Base-by-base conservation (phyloP, 2,113 vertebrate species). In the Apodemus sylvaticus region DNA sequence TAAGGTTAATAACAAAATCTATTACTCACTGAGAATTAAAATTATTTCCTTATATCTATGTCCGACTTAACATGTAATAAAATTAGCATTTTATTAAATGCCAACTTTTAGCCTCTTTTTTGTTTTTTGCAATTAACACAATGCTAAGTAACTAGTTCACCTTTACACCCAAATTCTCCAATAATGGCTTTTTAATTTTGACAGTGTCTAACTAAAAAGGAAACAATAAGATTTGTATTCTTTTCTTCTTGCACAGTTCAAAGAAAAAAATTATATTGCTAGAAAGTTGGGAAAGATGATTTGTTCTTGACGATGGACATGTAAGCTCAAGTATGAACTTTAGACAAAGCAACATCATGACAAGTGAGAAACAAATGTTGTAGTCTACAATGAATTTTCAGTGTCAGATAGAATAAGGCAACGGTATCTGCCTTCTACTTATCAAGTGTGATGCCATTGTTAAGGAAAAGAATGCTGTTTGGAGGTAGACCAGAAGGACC, bases 291-390 rank as follows among this genome's bases (percentile, higher is more conserved):
- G 68, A 91, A 91, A 91, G n/a, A 78, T 62, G 55, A 91, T 85
- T 87, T 96, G 58, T 96, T 92, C 68, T 93, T 85, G n/a, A 89
- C 95, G 94, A 74, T 26, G 89, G 76, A 85, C 60, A 86, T 14
- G 17, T 74, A 90, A 95, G 74, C 73, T 89, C 93, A 97, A 78
- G 14, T 89, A 78, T 68, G 45, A 87, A 82, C 87, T 97, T 95
- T 66, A 93, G 93, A 91, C 85, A 48, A 24, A 82, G 29, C 64
- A 93, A 93, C 31, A 86, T 17, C n/a, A 79, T 92, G 71, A 70
- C 70, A 92, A 76, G n/a, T n/a, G 45, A 66, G 85, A 93, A 95
- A 62, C 53, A n/a, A 87, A 89, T 13, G 73, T 83, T 88, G 55
- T 88, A 64, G 42, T 85, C 78, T 42, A 22, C 64, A 74, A 93